These are phyloP conservation scores for Macrochelys suwanniensis DNA, from an alignment of 2,797 vertebrate genomes.

Conservation along the genomic window DNA sequence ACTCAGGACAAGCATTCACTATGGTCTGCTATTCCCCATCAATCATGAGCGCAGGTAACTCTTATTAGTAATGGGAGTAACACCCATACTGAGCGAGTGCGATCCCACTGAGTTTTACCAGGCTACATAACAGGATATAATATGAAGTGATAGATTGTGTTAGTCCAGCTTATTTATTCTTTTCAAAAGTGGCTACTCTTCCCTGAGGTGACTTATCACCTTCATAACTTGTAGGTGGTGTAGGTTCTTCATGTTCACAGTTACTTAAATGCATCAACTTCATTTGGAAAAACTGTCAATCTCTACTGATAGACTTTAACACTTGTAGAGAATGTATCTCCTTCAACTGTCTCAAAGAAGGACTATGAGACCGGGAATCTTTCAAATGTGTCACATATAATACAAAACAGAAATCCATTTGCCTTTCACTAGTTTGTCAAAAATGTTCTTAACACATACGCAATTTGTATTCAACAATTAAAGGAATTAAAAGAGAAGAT, in stretches of 20 bases:
- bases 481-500: neutral
- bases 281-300: conserved; percentile 18
- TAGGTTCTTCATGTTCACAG: conserved; percentile 38
- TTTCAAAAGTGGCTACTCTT: conserved; percentile 1
- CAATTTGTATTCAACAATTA: neutral
- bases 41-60: neutral
- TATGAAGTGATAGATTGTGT: neutral
- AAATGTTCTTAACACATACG: neutral
- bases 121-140: neutral
- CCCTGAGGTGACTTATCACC: neutral
- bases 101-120: neutral
- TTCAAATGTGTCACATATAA: neutral
- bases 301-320: conserved; percentile 27
- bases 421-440: neutral
- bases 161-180: neutral
- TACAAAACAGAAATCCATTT: neutral
- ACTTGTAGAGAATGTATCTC: neutral
- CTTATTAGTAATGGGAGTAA: neutral
- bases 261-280: conserved; percentile 53
- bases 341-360: neutral
- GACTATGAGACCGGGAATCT: neutral
- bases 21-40: neutral
- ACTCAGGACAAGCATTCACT: neutral
- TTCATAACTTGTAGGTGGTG: neutral
- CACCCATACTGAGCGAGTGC: neutral